These are phyloP conservation scores for Scaptodrosophila lebanonensis DNA, from an alignment of 1,140 invertebrate species.

Conservation along the genomic window DNA sequence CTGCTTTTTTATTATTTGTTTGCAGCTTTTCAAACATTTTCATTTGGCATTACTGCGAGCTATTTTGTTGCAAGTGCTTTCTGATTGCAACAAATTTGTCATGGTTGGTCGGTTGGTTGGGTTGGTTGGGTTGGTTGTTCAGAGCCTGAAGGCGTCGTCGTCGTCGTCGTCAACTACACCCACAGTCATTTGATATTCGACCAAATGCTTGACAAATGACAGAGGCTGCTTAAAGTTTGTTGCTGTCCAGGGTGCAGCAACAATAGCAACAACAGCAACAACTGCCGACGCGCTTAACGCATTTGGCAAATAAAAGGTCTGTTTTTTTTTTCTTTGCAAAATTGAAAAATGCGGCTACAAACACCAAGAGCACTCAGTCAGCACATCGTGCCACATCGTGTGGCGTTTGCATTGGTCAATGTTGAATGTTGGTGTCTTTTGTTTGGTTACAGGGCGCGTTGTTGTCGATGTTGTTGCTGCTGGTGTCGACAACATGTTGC, in stretches of 20 bases:
- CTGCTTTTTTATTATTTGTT: constrained; percentile 5
- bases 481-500: constrained; percentile 54
- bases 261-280: constrained; percentile 26
- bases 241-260: too few relatives aligned
- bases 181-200: constrained; percentile 57
- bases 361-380: neutral
- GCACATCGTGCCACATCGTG: neutral
- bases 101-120: constrained; percentile 41
- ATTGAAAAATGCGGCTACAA: constrained; percentile 15
- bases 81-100: constrained; percentile 57
- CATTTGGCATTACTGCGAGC: constrained; percentile 2
- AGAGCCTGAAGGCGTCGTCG: too few relatives aligned
- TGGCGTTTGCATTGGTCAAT: constrained; percentile 12
- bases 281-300: constrained; percentile 42
- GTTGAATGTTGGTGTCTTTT: constrained; percentile 17
- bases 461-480: neutral
- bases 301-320: constrained; percentile 48
- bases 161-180: constrained; percentile 2
- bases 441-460: constrained; percentile 33
- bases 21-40: neutral
- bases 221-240: constrained; percentile 12
- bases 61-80: constrained; percentile 29
- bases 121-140: too few relatives aligned
- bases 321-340: constrained; percentile 14
- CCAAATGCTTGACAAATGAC: constrained; percentile 64